A percentile compares a stretch with the other conserved stretches of the same genome.
These are phyloP conservation scores for Phylloscopus collybita DNA, from an alignment of 2,797 vertebrate species.

Conservation along the genomic window DNA sequence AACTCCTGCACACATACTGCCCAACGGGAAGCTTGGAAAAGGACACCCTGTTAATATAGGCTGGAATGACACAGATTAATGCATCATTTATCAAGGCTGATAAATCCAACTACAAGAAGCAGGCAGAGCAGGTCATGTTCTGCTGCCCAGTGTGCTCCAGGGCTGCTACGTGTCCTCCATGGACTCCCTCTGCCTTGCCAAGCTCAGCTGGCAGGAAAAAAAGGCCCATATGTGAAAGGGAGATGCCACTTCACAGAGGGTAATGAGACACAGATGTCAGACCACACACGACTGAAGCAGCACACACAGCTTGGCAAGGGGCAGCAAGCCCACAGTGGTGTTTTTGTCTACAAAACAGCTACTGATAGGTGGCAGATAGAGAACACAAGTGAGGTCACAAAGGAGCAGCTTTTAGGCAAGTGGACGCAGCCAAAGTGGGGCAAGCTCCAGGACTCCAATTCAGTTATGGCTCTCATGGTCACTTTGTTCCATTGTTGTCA, in stretches of 20 bases:
- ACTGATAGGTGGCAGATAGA: not conserved
- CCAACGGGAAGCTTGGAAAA: fast-evolving
- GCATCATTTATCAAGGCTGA: not conserved
- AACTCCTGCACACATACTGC: not conserved
- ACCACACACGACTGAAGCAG: slow-evolving; percentile 7
- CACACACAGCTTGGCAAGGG: not conserved
- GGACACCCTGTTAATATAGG: not conserved
- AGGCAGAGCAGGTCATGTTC: not conserved
- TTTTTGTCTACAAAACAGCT: not conserved
- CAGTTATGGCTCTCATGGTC: not conserved
- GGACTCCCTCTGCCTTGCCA: not conserved
- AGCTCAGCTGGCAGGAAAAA: not conserved
- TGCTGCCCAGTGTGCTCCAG: fast-evolving
- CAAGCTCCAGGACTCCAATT: not conserved
- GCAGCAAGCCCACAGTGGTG: fast-evolving
- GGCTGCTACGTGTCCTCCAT: not conserved
- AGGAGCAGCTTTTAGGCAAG: not conserved
- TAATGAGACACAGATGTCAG: slow-evolving; percentile 32
- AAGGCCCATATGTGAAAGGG: not conserved
- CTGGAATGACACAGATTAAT: fast-evolving
- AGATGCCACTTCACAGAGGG: not conserved
- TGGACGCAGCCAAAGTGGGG: fast-evolving
- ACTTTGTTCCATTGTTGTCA: slow-evolving; percentile 40
- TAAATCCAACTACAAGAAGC: not conserved
- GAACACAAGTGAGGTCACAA: not conserved